These are phyloP conservation scores for Nasonia vitripennis DNA, from an alignment of 1,140 invertebrate species.

Conservation along the genomic window DNA sequence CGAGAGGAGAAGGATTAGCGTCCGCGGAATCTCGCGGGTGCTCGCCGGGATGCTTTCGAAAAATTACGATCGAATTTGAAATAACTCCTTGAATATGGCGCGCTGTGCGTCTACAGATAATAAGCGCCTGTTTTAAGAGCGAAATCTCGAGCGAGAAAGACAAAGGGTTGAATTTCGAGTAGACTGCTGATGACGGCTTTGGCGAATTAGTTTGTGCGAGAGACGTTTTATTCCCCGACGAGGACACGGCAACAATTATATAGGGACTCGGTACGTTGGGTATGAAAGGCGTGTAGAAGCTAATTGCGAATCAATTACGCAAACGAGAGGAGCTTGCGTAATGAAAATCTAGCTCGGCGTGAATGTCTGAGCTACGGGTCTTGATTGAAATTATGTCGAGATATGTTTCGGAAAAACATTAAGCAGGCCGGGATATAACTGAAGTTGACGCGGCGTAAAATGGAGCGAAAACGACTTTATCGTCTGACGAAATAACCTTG, in stretches of 20 bases:
- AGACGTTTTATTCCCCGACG: not conserved
- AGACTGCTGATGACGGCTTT: not conserved
- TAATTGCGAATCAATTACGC: conserved; percentile 13
- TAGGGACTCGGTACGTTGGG: no score
- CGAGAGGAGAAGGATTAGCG: not conserved
- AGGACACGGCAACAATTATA: not conserved
- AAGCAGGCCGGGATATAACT: no score
- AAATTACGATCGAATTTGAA: not conserved
- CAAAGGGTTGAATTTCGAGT: not conserved
- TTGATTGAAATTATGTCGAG: no score
- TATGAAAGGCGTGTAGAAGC: not conserved
- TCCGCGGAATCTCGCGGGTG: not conserved
- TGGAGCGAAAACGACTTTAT: no score
- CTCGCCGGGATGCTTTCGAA: not conserved
- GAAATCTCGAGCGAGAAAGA: no score
- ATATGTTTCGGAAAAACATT: no score
- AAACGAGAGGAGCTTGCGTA: not conserved
- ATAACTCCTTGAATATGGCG: not conserved
- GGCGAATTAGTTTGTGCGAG: not conserved
- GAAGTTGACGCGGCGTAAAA: no score
- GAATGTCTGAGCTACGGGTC: no score
- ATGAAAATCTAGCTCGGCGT: not conserved
- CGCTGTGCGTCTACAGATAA: no score
- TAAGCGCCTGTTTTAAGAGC: no score
- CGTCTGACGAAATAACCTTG: conserved; percentile 22